Evolutionary conservation across 2,113 vertebrate species (phyloP).

Genomic region (Pterocles orientalis): DNA sequence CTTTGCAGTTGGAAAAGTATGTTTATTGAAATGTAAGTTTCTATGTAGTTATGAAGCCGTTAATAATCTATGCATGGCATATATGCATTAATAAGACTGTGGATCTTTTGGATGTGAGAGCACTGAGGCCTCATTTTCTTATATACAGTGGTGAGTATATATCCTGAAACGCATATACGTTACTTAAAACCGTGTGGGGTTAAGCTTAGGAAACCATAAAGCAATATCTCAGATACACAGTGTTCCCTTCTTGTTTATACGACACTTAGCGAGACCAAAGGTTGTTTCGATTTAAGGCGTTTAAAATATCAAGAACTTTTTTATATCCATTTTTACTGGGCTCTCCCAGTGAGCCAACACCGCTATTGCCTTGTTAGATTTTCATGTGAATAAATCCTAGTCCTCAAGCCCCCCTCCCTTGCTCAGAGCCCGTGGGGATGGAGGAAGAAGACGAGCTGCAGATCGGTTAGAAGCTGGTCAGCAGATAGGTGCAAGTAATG

Average conservation of each 20-base stretch:
- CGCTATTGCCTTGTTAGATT: background rate
- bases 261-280: background rate
- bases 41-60: constrained; percentile 57
- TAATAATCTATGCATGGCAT: constrained; percentile 62
- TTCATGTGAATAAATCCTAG: background rate
- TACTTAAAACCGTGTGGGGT: background rate
- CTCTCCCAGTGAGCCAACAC: background rate
- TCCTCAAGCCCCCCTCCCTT: background rate
- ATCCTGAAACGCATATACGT: background rate
- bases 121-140: background rate
- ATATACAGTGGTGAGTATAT: background rate
- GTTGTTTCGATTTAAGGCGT: background rate
- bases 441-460: background rate
- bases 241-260: constrained; percentile 7
- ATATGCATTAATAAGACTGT: constrained; percentile 19
- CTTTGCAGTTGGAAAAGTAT: constrained; percentile 56
- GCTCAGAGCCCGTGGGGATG: background rate
- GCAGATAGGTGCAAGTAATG: constrained; percentile 17
- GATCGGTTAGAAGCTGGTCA: constrained; percentile 22
- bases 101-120: background rate
- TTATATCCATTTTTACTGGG: background rate
- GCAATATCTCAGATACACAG: background rate
- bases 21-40: constrained; percentile 62
- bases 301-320: background rate
- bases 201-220: constrained; percentile 35